Evolutionary conservation across 2,888 invertebrate genomes (phyloP), one percentile per base, ranked within the genome.

Genomic region (Temnothorax unifasciatus): DNA sequence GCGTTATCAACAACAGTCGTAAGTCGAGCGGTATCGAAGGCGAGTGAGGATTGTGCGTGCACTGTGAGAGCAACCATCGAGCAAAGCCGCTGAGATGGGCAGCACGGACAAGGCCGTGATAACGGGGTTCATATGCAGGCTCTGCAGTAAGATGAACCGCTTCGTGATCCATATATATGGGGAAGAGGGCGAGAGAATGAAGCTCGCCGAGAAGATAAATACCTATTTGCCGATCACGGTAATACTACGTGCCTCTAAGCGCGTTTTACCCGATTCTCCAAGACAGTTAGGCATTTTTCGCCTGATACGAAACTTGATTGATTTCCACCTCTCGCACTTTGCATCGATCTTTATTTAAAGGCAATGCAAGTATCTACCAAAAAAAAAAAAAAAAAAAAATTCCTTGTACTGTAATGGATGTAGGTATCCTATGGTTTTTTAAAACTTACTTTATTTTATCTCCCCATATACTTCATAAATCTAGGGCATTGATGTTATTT

Each of bases 81-180:
- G 54, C 21, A 25, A 38, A 57, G 41, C 57, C 44, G 79, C 6
- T 6, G 71, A 81, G 59, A 98, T 98, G 98, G 98, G 98, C 69
- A 98, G 98, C 94, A 96, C 97, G 92, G 97, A 97, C 91, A 97
- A 97, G 95, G 98, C 97, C 76, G 96, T 97, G 90, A 96, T 98
- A 92, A 97, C 97, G 75, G 98, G 98, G 90, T 98, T 97, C 95
- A 97, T 98, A 93, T 98, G 98, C 95, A 96, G 98, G 93, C 96
- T 98, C 86, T 98, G 98, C 95, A 98, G 98, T 50, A 97, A 97
- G 96, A 97, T 97, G 97, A 98, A 98, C 95, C 96, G 97, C 93
- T 97, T 96, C 92, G 98, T 98, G 81, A 96, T 98, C 91, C 98
- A 98, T 94, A 97, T 98, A 90, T 98, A 98, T 94, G 97, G 98